phyloP scores from a whole-genome alignment of 2,888 invertebrate genomes.

The Drosophila nr. perissopoda region DNA sequence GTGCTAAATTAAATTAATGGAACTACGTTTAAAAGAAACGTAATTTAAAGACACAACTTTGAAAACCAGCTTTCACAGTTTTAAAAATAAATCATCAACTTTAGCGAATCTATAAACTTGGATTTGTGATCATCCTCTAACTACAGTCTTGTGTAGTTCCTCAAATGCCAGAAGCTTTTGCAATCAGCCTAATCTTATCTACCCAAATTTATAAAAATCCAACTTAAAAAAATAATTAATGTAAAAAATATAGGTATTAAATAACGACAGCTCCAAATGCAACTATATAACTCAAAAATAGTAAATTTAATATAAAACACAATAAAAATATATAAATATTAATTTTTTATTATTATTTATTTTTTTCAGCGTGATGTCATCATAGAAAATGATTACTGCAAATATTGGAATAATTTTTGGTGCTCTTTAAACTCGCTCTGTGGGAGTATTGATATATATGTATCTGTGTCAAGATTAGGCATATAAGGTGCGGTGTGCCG shows the following conservation, averaged over 20 bases:
- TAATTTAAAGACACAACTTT: not conserved
- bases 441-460: constrained; percentile 29
- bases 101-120: not conserved
- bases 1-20: too few relatives aligned
- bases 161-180: not conserved
- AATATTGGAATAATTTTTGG: not conserved
- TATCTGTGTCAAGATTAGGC: constrained; percentile 58
- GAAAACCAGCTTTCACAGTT: not conserved
- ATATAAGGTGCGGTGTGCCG: constrained; percentile 61
- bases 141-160: not conserved
- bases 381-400: constrained; percentile 1
- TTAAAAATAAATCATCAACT: not conserved
- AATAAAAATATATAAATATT: not conserved
- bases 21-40: too few relatives aligned
- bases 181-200: not conserved
- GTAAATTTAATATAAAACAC: not conserved
- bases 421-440: not conserved
- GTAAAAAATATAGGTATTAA: not conserved
- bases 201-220: not conserved
- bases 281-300: not conserved
- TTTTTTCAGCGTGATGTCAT: not conserved
- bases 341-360: not conserved
- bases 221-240: not conserved
- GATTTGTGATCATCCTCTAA: not conserved
- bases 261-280: not conserved